These are phyloP conservation scores for Sinodicranocentrus sp. DNA, from an alignment of 2,888 invertebrate species.

Conservation along the genomic window DNA sequence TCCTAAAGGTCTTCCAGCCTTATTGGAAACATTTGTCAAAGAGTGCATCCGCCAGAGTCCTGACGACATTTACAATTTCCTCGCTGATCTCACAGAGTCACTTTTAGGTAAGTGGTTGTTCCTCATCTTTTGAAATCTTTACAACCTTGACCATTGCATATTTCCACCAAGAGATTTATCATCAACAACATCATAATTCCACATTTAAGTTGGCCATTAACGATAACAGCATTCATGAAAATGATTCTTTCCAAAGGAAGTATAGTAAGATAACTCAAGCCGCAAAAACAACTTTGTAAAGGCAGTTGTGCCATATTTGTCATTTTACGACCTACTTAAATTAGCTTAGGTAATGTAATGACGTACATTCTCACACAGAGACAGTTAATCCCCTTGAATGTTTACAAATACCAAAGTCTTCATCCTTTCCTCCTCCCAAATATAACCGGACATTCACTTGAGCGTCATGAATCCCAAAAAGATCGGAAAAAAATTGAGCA, in stretches of 20 bases:
- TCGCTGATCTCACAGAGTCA: constrained; percentile 48
- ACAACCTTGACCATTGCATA: no score
- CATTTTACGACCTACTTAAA: constrained; percentile 31
- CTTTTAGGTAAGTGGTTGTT: constrained; percentile 67
- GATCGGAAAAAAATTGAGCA: no score
- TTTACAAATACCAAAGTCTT: neutral
- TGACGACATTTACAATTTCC: constrained; percentile 62
- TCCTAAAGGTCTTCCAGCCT: constrained; percentile 71
- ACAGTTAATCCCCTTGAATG: neutral
- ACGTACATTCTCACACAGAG: neutral
- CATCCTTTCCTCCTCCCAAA: neutral
- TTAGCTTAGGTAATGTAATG: neutral
- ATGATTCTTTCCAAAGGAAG: no score
- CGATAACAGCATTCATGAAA: no score
- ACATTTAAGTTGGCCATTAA: no score
- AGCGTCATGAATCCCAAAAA: no score
- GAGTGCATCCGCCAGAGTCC: constrained; percentile 69
- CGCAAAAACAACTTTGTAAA: no score
- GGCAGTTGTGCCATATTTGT: neutral
- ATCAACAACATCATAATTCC: no score
- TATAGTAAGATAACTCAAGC: no score
- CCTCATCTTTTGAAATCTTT: no score
- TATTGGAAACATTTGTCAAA: constrained; percentile 67
- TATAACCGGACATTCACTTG: constrained; percentile 1
- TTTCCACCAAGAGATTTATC: no score